Evolutionary conservation across 2,888 invertebrate species (phyloP).

Genomic region (Plemyria rubiginata): DNA sequence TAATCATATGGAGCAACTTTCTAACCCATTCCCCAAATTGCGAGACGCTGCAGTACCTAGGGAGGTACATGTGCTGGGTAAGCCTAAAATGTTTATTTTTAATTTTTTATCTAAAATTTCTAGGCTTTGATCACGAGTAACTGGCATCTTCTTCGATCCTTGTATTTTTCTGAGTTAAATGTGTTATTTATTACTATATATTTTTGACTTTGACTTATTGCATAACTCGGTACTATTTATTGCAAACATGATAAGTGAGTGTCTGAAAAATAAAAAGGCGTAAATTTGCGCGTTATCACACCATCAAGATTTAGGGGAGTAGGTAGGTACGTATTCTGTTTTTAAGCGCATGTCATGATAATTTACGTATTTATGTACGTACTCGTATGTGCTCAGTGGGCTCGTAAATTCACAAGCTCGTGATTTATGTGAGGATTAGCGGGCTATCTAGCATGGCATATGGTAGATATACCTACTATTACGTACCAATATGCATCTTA

Average conservation of each 20-base stretch:
- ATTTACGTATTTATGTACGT: constrained; percentile 68
- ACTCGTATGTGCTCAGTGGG: constrained; percentile 61
- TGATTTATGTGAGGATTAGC: constrained; percentile 80
- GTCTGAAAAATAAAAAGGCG: constrained; percentile 4
- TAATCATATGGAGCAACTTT: too few relatives aligned
- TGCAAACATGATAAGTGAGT: neutral
- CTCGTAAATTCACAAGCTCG: constrained; percentile 73
- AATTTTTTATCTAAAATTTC: too few relatives aligned
- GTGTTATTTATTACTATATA: too few relatives aligned
- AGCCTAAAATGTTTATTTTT: too few relatives aligned
- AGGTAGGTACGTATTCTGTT: constrained; percentile 48
- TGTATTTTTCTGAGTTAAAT: too few relatives aligned
- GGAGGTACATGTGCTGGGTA: too few relatives aligned
- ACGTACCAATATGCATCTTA: neutral
- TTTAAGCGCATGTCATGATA: constrained; percentile 64
- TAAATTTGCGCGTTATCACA: constrained; percentile 36
- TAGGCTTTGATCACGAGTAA: too few relatives aligned
- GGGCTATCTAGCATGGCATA: constrained; percentile 56
- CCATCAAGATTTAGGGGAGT: constrained; percentile 38
- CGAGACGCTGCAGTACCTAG: too few relatives aligned
- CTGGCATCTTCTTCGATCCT: too few relatives aligned
- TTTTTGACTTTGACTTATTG: too few relatives aligned
- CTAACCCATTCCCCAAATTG: too few relatives aligned
- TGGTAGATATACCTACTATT: constrained; percentile 19
- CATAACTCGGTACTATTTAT: too few relatives aligned